Conservation (phyloP, 2,797 vertebrate species). For the Rhinogobio ventralis region DNA sequence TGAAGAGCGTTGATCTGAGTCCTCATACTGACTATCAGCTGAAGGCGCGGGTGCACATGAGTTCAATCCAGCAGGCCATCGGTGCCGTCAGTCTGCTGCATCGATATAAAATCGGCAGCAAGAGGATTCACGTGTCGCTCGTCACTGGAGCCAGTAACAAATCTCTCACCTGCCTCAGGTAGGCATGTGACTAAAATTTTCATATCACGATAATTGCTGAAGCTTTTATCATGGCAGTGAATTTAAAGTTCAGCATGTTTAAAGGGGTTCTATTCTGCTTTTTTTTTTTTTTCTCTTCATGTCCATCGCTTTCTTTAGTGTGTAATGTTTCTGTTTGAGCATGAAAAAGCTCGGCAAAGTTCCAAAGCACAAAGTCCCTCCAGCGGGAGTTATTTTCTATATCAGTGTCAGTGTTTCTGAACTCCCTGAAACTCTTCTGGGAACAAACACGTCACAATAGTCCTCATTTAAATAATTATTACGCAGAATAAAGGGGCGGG, state of each 20-base stretch:
- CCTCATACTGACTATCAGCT: conserved; percentile 97
- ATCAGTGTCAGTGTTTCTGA: too few relatives aligned
- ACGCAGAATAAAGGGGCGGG: too few relatives aligned
- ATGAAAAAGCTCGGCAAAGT: too few relatives aligned
- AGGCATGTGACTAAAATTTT: conserved; percentile 35
- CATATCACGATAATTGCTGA: not conserved
- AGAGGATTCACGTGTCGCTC: conserved; percentile 94
- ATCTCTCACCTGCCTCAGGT: conserved; percentile 89
- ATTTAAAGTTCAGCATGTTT: not conserved
- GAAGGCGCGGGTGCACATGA: conserved; percentile 91
- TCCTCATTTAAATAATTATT: too few relatives aligned
- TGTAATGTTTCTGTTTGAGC: too few relatives aligned
- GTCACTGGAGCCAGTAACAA: conserved; percentile 87
- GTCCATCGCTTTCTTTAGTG: too few relatives aligned
- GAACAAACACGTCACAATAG: too few relatives aligned
- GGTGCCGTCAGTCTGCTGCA: conserved; percentile 89
- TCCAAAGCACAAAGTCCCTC: too few relatives aligned
- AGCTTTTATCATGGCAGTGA: not conserved
- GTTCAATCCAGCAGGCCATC: conserved; percentile 91
- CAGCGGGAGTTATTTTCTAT: too few relatives aligned
- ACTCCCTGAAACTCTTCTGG: too few relatives aligned
- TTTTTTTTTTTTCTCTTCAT: too few relatives aligned
- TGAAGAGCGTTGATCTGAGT: conserved; percentile 91
- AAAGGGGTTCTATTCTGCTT: too few relatives aligned
- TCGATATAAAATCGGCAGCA: conserved; percentile 92